Conservation (phyloP, 1,140 invertebrate genomes). For the Caenorhabditis inopinata region DNA sequence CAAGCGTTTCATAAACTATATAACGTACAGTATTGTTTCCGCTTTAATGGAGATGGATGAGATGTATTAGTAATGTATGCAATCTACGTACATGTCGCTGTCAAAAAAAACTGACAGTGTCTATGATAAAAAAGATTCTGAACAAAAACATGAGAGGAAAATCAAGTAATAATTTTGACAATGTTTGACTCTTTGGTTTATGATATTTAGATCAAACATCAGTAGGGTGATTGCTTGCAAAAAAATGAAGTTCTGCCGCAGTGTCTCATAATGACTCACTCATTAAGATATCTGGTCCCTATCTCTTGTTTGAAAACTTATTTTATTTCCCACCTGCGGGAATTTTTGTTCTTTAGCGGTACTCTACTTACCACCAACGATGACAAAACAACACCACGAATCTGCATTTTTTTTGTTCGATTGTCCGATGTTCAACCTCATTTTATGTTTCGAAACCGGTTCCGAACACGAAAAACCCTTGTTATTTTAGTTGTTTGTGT, state of each 20-base stretch:
- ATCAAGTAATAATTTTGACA: not conserved
- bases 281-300: not conserved
- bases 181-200: not conserved
- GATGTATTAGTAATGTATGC: not conserved
- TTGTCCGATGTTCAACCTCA: slow-evolving; percentile 29
- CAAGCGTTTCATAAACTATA: not conserved
- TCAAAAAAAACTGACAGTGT: not conserved
- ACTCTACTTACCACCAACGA: not conserved
- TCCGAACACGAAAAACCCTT: slow-evolving; percentile 20
- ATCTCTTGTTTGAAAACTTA: not conserved
- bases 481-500: slow-evolving; percentile 31
- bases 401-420: slow-evolving; percentile 25
- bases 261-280: too few species aligned
- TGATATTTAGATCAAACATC: not conserved
- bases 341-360: not conserved
- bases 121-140: not conserved
- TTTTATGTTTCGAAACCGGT: slow-evolving; percentile 28
- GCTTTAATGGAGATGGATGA: not conserved
- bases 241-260: too few species aligned
- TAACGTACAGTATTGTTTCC: slow-evolving; percentile 26
- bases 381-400: slow-evolving; percentile 11
- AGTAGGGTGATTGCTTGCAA: too few species aligned
- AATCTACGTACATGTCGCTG: not conserved
- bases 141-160: not conserved
- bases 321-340: not conserved